Conservation (phyloP, 2,888 invertebrate species). For the Latrodectus elegans region DNA sequence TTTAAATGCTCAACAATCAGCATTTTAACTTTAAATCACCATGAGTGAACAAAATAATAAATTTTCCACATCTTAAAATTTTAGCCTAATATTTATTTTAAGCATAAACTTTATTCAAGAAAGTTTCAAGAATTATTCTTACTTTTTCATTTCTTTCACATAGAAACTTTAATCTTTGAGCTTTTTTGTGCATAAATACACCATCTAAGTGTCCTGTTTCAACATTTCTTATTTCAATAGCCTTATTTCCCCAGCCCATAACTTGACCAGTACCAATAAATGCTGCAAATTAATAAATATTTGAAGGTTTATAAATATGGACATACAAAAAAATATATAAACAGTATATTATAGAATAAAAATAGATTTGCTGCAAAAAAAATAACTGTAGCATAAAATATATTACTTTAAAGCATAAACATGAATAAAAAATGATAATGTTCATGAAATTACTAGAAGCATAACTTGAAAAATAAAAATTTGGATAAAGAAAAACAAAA, state of each 20-base stretch:
- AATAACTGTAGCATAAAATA: background rate
- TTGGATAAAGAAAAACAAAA: too few species aligned
- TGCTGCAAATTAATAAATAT: slow-evolving; percentile 77
- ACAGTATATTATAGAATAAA: background rate
- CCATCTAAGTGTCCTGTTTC: slow-evolving; percentile 99
- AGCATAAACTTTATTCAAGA: too few species aligned
- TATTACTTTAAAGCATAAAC: background rate
- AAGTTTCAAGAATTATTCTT: slow-evolving; percentile 37
- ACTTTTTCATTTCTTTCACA: slow-evolving; percentile 99
- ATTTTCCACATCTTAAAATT: too few species aligned
- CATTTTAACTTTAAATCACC: too few species aligned
- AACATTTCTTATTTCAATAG: slow-evolving; percentile 99
- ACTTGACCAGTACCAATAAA: slow-evolving; percentile 99
- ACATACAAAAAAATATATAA: background rate
- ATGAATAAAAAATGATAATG: background rate
- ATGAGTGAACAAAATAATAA: too few species aligned
- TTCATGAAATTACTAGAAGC: too few species aligned
- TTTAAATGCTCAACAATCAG: too few species aligned
- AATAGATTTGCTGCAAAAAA: background rate
- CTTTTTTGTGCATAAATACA: slow-evolving; percentile 99
- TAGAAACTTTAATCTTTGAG: slow-evolving; percentile 99
- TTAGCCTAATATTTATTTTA: too few species aligned
- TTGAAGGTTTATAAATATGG: background rate
- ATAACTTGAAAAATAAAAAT: too few species aligned
- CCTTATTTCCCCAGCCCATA: slow-evolving; percentile 99